Conservation (phyloP, 2,888 invertebrate species). For the Drosophila nigricruria region DNA sequence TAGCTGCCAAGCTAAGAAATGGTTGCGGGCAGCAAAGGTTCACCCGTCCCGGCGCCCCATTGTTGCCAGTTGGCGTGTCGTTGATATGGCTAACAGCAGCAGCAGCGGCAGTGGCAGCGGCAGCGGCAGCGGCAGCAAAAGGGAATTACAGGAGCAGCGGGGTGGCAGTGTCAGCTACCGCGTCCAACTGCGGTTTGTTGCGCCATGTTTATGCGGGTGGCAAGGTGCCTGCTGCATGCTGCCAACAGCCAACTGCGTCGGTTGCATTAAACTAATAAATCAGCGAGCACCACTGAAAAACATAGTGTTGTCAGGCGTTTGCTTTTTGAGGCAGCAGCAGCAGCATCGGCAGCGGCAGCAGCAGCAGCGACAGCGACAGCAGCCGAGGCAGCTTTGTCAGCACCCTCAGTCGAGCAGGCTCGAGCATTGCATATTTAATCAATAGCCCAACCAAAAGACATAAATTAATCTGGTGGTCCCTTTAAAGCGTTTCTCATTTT, state of each 20-base stretch:
- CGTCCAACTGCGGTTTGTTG: conserved; percentile 72
- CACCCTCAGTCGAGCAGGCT: conserved; percentile 15
- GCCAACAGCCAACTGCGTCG: conserved; percentile 37
- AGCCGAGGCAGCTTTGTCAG: conserved; percentile 41
- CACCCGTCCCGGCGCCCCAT: conserved; percentile 26
- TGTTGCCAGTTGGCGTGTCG: conserved; percentile 52
- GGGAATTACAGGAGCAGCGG: conserved; percentile 6
- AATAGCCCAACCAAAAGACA: conserved; percentile 64
- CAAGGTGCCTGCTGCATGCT: conserved; percentile 41
- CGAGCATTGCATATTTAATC: conserved; percentile 69
- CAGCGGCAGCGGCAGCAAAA: too few species aligned
- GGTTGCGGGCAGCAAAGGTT: conserved; percentile 73
- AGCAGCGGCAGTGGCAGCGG: too few species aligned
- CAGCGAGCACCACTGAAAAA: conserved; percentile 67
- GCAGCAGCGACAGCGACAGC: conserved; percentile 12
- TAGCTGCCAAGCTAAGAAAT: conserved; percentile 80
- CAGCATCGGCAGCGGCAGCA: background rate
- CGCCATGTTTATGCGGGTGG: conserved; percentile 75
- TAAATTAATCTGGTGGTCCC: conserved; percentile 68
- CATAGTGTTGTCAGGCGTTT: conserved; percentile 70
- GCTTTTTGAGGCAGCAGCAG: conserved; percentile 43
- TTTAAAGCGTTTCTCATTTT: conserved; percentile 64
- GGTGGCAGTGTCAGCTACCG: conserved; percentile 10
- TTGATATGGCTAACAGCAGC: conserved; percentile 52
- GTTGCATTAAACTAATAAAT: conserved; percentile 79